Conservation (phyloP, 2,888 invertebrate species). For the Chloromyia formosa region DNA sequence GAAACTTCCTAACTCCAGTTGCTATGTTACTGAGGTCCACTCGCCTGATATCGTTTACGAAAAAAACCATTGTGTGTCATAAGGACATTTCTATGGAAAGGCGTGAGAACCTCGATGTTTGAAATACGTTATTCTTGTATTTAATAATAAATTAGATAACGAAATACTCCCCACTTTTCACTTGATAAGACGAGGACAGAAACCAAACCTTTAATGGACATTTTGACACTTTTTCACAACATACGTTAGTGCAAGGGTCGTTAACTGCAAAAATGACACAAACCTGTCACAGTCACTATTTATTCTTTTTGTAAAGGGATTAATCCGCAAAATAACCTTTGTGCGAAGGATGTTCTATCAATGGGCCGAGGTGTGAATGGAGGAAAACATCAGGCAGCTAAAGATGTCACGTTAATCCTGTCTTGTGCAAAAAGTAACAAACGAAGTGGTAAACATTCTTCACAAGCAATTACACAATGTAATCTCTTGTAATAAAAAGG, state of each 20-base stretch:
- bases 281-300: too few species aligned
- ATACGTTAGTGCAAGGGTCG: too few species aligned
- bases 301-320: too few species aligned
- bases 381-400: not conserved
- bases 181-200: too few species aligned
- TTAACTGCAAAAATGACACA: too few species aligned
- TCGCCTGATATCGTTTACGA: slow-evolving; percentile 52
- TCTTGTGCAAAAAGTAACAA: not conserved
- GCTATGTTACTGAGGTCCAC: slow-evolving; percentile 56
- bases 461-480: slow-evolving; percentile 54
- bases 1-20: slow-evolving; percentile 61
- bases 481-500: slow-evolving; percentile 23
- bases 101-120: not conserved
- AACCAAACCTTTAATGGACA: too few species aligned
- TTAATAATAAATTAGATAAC: too few species aligned
- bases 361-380: not conserved
- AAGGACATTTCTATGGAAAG: not conserved
- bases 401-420: not conserved
- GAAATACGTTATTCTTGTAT: too few species aligned
- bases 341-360: not conserved
- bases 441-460: slow-evolving; percentile 51
- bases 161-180: too few species aligned
- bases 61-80: slow-evolving; percentile 20
- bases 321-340: too few species aligned
- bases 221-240: too few species aligned